phyloP scores from a whole-genome alignment of 2,888 invertebrate genomes.

The Xanthia togata region DNA sequence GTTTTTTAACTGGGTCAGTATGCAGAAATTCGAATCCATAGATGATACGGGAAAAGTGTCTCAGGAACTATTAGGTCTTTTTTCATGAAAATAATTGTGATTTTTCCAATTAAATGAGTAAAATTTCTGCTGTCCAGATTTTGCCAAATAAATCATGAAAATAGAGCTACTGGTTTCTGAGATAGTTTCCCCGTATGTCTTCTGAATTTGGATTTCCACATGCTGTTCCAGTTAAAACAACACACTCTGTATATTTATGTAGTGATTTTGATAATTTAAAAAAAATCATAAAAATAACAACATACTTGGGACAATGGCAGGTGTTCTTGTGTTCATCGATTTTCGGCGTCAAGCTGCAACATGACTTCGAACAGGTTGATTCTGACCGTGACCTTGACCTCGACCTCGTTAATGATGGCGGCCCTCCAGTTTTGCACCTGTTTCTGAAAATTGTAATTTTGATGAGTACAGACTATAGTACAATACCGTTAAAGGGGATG shows the following conservation, averaged over 20 bases:
- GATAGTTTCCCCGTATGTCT: background rate
- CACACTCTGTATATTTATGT: background rate
- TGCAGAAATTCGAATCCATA: too few relatives aligned
- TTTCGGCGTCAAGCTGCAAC: constrained; percentile 71
- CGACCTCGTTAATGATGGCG: constrained; percentile 60
- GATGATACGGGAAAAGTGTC: too few relatives aligned
- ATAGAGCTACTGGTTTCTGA: too few relatives aligned
- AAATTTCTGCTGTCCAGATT: background rate
- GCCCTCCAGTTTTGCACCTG: constrained; percentile 70
- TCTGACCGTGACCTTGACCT: constrained; percentile 76
- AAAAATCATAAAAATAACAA: background rate
- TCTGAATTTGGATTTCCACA: background rate
- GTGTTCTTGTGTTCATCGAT: background rate
- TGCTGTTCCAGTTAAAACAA: background rate
- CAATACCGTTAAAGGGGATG: background rate
- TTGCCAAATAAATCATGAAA: background rate
- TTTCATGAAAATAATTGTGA: background rate
- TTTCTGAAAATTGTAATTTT: constrained; percentile 66
- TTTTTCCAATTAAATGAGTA: background rate
- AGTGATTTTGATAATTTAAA: background rate
- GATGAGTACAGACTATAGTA: background rate
- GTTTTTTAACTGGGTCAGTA: too few relatives aligned
- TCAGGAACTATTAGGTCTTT: too few relatives aligned
- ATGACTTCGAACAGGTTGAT: constrained; percentile 75
- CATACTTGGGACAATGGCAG: constrained; percentile 54